Conservation (phyloP, 1,140 invertebrate genomes). For the Cecropterus lyciades region DNA sequence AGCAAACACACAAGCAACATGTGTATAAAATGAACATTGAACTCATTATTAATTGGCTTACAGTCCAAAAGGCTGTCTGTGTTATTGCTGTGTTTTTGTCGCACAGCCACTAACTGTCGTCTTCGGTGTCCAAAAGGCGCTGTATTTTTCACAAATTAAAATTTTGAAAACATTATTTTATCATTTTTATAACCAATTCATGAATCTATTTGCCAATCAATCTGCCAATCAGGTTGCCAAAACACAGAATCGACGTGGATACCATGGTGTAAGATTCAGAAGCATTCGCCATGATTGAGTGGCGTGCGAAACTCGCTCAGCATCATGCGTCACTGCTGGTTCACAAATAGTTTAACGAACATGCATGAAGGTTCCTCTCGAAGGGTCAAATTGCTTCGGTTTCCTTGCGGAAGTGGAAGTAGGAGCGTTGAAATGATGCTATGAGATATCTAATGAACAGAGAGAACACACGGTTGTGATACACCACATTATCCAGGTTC, state of each 20-base stretch:
- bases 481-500: conserved; percentile 60
- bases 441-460: conserved; percentile 67
- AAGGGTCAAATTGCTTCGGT: conserved; percentile 44
- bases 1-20: no score
- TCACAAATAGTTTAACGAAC: conserved; percentile 56
- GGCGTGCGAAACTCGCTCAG: conserved; percentile 49
- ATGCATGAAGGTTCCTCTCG: conserved; percentile 61
- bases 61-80: conserved; percentile 3
- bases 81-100: background rate
- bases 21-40: no score
- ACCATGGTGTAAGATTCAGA: conserved; percentile 31
- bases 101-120: conserved; percentile 12
- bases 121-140: background rate
- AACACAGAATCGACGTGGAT: conserved; percentile 44
- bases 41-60: background rate
- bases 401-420: conserved; percentile 56
- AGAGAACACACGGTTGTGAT: conserved; percentile 54
- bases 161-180: conserved; percentile 37
- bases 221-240: conserved; percentile 44
- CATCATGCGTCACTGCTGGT: conserved; percentile 63
- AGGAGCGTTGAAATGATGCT: conserved; percentile 62
- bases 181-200: background rate
- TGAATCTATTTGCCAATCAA: conserved; percentile 31
- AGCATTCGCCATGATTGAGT: conserved; percentile 33
- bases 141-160: conserved; percentile 35